These are phyloP conservation scores for Steinernema carpocapsae DNA, from an alignment of 2,888 invertebrate genomes.

Conservation along the genomic window DNA sequence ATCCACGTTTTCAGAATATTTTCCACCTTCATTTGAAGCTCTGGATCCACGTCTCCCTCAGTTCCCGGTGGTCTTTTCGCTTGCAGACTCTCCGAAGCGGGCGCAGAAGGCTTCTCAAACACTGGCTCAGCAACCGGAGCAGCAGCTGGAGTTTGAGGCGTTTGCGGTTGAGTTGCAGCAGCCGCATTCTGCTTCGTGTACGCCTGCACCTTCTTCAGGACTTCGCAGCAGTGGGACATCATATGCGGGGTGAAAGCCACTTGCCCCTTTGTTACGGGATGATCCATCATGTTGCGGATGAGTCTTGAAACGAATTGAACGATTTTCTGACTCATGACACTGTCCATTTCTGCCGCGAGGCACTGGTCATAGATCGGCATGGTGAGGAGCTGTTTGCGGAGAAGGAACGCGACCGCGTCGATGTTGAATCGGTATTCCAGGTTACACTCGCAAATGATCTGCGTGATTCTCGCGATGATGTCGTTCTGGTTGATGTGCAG, in stretches of 20 bases:
- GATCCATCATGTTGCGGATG: conserved; percentile 76
- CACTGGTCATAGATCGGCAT: conserved; percentile 82
- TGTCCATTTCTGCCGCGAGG: conserved; percentile 83
- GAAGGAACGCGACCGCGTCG: conserved; percentile 87
- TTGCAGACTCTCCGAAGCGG: not conserved
- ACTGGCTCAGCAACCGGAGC: no score
- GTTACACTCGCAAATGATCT: conserved; percentile 50
- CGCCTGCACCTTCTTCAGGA: not conserved
- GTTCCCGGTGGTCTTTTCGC: not conserved
- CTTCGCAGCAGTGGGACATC: conserved; percentile 17
- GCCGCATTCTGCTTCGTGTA: conserved; percentile 28
- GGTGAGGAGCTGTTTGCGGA: conserved; percentile 82
- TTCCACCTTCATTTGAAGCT: conserved; percentile 80
- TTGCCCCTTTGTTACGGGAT: no score
- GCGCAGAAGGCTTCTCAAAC: not conserved
- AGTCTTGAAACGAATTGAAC: conserved; percentile 77
- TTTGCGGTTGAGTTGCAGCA: conserved; percentile 10
- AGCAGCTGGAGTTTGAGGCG: not conserved
- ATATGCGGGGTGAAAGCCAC: no score
- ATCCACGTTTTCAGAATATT: conserved; percentile 93
- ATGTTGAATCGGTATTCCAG: conserved; percentile 60
- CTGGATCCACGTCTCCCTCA: conserved; percentile 83
- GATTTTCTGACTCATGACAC: conserved; percentile 77
- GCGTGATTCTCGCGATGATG: conserved; percentile 44
- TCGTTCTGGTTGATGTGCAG: conserved; percentile 41